Evolutionary conservation across 92 coral and sea anemone genomes (phyloP), one percentile per base, ranked within the genome.

Genomic region (Epizoanthus stellaris): DNA sequence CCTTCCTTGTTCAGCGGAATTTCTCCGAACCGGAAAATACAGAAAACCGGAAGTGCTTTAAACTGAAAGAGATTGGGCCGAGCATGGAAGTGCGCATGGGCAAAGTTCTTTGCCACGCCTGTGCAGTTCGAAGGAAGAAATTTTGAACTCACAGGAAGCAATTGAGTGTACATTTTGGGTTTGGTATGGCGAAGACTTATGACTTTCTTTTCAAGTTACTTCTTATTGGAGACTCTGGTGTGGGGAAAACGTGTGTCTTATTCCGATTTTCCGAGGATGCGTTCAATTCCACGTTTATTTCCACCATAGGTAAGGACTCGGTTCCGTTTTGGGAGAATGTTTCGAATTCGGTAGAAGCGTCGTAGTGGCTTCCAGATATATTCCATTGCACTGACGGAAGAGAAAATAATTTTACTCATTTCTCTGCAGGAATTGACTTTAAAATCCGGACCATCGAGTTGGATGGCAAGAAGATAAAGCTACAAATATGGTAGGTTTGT

Each of bases 231-330:
- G 99, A 97, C 76, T 93, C 97, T 52, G 99, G 99, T 67, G 99
- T 97, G 73, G 99, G 98, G 69, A 97, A 97, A 88, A 97, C 99
- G 23, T 94, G 93, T 74, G 96, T 93, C 47, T 73, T 96, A 83
- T 96, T 96, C 85, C 87, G 99, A 76, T 96, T 96, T 83, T 96
- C 99, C 43, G 99, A 96, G 83, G 99, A 96, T 90, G 99, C 99
- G 56, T 96, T 96, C 74, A 96, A 96, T 77, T 95, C 99, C 17
- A 96, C 99, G 14, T 96, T 96, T 65, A 96, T 96, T 54, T 96
- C 99, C 67, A 96, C 99, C 80, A 96, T 96, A 87, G 99, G 99
- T 96, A 73, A 87, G 66, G 86, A 25, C 80, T 61, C 45, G 15
- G 30, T 49, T 71, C 77, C 39, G 20, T 38, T 20, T 67, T 19